Evolutionary conservation across 2,888 invertebrate species (phyloP).

Genomic region (Hyles lineata): DNA sequence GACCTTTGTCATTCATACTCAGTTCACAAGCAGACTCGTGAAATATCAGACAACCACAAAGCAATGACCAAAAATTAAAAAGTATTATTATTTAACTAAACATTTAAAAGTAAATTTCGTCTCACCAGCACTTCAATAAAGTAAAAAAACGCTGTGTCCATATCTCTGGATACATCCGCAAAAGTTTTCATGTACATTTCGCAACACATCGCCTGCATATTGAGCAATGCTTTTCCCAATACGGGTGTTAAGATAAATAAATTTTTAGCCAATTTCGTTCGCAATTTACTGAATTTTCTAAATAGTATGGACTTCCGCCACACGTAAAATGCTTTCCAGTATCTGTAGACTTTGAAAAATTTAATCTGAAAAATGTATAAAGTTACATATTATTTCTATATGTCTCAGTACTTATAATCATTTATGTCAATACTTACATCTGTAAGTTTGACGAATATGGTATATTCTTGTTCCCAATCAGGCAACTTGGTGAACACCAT

Average conservation of each 20-base stretch:
- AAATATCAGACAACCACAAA: too few relatives aligned
- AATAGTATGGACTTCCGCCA: slow-evolving; percentile 91
- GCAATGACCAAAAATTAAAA: too few relatives aligned
- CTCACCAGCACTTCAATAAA: slow-evolving; percentile 89
- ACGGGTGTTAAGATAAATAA: slow-evolving; percentile 90
- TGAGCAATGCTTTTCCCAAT: slow-evolving; percentile 88
- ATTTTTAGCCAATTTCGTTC: slow-evolving; percentile 86
- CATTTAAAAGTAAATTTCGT: background rate
- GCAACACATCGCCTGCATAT: slow-evolving; percentile 88
- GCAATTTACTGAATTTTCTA: slow-evolving; percentile 87
- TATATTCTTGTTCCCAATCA: slow-evolving; percentile 93
- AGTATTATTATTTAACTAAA: too few relatives aligned
- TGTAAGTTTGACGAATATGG: slow-evolving; percentile 90
- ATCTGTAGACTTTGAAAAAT: slow-evolving; percentile 87
- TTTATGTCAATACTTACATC: slow-evolving; percentile 76
- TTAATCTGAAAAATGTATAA: slow-evolving; percentile 81
- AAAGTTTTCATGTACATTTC: slow-evolving; percentile 87
- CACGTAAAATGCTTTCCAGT: slow-evolving; percentile 92
- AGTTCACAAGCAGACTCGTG: too few relatives aligned
- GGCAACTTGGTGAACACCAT: slow-evolving; percentile 91
- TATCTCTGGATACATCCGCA: slow-evolving; percentile 81
- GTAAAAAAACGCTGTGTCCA: slow-evolving; percentile 86
- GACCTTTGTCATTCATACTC: too few relatives aligned
- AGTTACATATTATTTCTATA: background rate
- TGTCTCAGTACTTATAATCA: background rate